Evolutionary conservation across 2,888 invertebrate genomes (phyloP).

Genomic region (Lochmaea capreae): DNA sequence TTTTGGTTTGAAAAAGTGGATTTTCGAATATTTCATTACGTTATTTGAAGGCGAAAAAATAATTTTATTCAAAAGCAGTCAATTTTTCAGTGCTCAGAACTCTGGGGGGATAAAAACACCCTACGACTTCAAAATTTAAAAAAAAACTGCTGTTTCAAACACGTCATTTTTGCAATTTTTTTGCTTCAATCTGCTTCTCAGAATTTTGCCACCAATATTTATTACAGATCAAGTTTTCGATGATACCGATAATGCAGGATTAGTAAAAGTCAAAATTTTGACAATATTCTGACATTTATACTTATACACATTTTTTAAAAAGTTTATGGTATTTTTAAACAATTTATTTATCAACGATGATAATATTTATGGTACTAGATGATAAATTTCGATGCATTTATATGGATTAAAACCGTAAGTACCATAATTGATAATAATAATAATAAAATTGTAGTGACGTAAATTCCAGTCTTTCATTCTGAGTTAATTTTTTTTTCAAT

Average conservation of each 20-base stretch:
- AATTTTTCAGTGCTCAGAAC: too few relatives aligned
- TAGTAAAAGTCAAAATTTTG: not conserved
- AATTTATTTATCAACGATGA: not conserved
- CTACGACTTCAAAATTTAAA: too few relatives aligned
- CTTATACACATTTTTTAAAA: not conserved
- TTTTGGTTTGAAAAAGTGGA: too few relatives aligned
- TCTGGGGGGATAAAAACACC: too few relatives aligned
- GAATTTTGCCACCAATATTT: not conserved
- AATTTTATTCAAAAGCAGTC: too few relatives aligned
- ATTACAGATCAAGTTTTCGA: not conserved
- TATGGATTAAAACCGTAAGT: constrained; percentile 52
- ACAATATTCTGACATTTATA: not conserved
- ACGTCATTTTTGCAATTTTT: too few relatives aligned
- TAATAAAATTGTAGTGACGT: too few relatives aligned
- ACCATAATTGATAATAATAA: not conserved
- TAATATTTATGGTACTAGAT: constrained; percentile 37
- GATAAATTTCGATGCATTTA: constrained; percentile 51
- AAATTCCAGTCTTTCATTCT: not conserved
- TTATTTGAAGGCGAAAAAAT: too few relatives aligned
- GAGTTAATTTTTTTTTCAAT: not conserved
- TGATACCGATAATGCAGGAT: not conserved
- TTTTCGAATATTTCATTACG: too few relatives aligned
- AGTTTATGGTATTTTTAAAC: not conserved
- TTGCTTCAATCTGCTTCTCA: too few relatives aligned
- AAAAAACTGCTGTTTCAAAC: too few relatives aligned